Percentiles rank a stretch among this genome's conserved stretches.
phyloP scores from a whole-genome alignment of 2,888 invertebrate species.

The Campoletis raptor region DNA sequence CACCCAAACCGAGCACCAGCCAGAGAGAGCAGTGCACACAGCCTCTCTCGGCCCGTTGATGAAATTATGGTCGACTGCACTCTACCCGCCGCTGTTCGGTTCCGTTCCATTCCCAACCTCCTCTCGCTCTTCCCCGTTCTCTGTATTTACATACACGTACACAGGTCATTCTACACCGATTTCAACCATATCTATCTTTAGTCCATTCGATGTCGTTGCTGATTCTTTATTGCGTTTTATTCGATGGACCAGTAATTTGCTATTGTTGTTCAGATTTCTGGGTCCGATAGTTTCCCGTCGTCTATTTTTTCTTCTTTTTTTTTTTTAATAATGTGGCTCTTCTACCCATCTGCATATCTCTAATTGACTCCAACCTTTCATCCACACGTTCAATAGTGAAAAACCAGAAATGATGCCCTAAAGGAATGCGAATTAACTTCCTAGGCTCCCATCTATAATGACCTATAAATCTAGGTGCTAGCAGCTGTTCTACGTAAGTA shows the following conservation, averaged over 20 bases:
- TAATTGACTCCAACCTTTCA: neutral
- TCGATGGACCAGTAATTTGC: neutral
- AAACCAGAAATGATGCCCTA: neutral
- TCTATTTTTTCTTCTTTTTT: too few relatives aligned
- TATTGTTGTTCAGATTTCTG: neutral
- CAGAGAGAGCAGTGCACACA: conserved; percentile 73
- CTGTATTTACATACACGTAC: conserved; percentile 50
- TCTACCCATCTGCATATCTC: neutral
- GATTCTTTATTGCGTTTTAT: neutral
- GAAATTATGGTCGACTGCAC: conserved; percentile 84
- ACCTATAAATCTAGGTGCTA: conserved; percentile 14
- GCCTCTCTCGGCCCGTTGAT: conserved; percentile 80
- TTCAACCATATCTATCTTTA: neutral
- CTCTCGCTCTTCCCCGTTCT: conserved; percentile 22
- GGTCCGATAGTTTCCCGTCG: neutral
- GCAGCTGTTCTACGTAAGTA: conserved; percentile 6
- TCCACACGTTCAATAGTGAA: neutral
- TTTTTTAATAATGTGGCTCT: neutral
- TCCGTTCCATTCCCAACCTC: conserved; percentile 58
- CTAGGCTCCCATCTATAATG: neutral
- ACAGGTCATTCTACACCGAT: conserved; percentile 31
- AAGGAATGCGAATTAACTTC: neutral
- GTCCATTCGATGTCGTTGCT: neutral
- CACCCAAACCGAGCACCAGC: conserved; percentile 70
- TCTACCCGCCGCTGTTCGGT: conserved; percentile 73